Conservation (phyloP, 1,140 invertebrate genomes). For the Temnothorax longispinosus region DNA sequence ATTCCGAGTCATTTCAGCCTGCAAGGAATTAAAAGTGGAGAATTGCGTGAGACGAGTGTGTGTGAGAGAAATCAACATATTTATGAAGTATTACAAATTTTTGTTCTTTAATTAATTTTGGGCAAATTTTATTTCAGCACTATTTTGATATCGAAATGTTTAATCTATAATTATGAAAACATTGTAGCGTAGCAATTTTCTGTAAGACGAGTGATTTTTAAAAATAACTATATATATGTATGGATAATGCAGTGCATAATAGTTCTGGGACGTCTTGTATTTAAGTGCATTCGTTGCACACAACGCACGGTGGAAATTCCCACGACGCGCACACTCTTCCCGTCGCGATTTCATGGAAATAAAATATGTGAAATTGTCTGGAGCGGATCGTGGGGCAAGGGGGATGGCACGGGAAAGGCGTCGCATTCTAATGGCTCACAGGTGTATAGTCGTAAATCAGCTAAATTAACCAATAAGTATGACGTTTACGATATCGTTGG, state of each 20-base stretch:
- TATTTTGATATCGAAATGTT: neutral
- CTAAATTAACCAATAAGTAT: conserved; percentile 35
- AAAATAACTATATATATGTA: neutral
- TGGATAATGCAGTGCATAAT: neutral
- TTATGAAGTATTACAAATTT: neutral
- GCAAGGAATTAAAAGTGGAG: neutral
- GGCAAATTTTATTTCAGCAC: neutral
- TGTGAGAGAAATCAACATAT: neutral
- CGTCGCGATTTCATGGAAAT: conserved; percentile 17
- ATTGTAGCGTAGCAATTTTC: neutral
- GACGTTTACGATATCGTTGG: conserved; percentile 52
- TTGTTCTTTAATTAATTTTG: neutral
- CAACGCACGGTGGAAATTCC: conserved; percentile 3
- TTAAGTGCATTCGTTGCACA: neutral
- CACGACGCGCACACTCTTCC: neutral
- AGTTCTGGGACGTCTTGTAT: neutral
- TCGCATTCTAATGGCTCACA: neutral
- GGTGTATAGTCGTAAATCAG: conserved; percentile 6
- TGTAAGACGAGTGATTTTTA: neutral
- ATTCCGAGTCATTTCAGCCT: neutral
- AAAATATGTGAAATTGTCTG: conserved; percentile 29
- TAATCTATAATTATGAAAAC: neutral
- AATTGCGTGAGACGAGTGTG: neutral
- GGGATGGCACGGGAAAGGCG: neutral
- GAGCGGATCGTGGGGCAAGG: neutral